Evolutionary conservation across 2,888 invertebrate species (phyloP), one percentile per base, ranked within the genome.

Genomic region (Parascotia fuliginaria): DNA sequence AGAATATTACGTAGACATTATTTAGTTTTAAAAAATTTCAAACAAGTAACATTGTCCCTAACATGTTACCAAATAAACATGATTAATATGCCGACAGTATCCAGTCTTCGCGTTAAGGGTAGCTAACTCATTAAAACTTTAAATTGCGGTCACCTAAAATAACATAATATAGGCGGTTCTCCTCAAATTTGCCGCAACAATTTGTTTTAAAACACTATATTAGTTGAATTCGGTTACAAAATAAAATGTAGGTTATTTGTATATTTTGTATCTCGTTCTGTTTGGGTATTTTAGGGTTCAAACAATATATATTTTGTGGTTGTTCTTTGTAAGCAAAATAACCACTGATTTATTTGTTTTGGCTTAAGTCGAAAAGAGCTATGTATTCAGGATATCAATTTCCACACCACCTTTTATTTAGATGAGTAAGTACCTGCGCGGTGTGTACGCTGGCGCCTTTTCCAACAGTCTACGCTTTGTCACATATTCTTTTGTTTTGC

Each of bases 101-200:
- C 52, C 64, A 55, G 52, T 69, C 61, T 65, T 66, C 61, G 54
- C 55, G 55, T 60, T 58, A 60, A 54, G 60, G 64, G 59, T 65
- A 59, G 64, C 62, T 67, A 70, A 70, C 69, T 77, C 78, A 73
- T 77, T 77, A 73, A 73, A 77, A 77, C 67, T 76, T 77, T 74
- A 69, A 70, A 75, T 76, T 71, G 71, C 70, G 73, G 73, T 68
- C 68, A 70, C 71, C 70, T 65, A 70, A 74, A 75, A 77, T 70
- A 67, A 67, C 60, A 60, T 65, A 61, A 63, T 53, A 60, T 55
- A 53, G 55, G 48, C 52, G 44, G 16, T 32, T 3, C 22, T 32
- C 42, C 27, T 19, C 31, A 42, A 48, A 49, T 47, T 64, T 55
- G 48, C 46, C 29, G 33, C 41, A 27, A 43, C 34, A 40, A 55